Conservation (phyloP, 1,140 invertebrate genomes). For the Drosophila dunni region DNA sequence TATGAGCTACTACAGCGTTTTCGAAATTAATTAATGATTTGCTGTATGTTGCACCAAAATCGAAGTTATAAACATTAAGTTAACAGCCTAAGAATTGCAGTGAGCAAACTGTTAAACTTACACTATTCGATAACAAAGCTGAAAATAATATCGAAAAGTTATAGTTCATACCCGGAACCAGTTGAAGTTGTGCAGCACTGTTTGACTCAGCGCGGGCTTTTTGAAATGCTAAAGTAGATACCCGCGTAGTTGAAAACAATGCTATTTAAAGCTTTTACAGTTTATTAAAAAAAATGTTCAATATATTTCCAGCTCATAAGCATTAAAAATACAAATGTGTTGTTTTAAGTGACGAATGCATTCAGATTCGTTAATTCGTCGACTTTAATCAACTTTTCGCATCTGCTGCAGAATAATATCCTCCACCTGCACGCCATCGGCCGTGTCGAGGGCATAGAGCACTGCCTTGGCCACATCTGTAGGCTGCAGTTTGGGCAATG, state of each 20-base stretch:
- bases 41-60: no score
- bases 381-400: constrained; percentile 51
- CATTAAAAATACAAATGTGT: background rate
- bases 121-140: background rate
- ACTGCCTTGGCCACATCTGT: constrained; percentile 86
- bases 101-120: background rate
- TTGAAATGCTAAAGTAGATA: background rate
- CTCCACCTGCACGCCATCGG: constrained; percentile 85
- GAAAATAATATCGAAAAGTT: background rate
- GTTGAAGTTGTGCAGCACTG: constrained; percentile 5
- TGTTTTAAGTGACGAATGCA: background rate
- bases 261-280: background rate
- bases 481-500: constrained; percentile 84
- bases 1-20: no score
- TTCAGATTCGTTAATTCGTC: background rate
- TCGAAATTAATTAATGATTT: background rate
- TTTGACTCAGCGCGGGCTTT: background rate
- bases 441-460: constrained; percentile 85
- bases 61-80: no score
- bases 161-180: background rate
- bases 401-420: constrained; percentile 80
- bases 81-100: no score
- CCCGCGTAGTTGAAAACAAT: background rate
- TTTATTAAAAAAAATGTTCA: background rate
- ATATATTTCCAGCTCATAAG: background rate